Percentiles rank a stretch among this genome's conserved stretches.
phyloP scores from a whole-genome alignment of 35 echinoderm and acorn worm species.

The Stichopus chloronotus region DNA sequence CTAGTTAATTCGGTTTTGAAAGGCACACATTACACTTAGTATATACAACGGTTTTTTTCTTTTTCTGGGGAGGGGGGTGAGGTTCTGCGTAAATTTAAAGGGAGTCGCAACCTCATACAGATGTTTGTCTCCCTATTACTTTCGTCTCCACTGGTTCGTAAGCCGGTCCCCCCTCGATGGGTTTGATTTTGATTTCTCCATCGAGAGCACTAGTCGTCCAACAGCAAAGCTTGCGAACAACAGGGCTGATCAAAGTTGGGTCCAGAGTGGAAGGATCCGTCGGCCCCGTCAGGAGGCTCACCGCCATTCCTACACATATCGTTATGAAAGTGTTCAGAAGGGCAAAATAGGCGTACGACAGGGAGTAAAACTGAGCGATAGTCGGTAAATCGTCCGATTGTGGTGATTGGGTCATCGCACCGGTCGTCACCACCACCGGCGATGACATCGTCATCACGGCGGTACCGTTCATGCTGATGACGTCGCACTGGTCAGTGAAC shows the following conservation, averaged over 20 bases:
- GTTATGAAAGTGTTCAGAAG: slow-evolving; percentile 3
- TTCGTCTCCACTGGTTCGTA: not conserved
- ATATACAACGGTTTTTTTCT: no score
- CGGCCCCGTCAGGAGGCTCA: slow-evolving; percentile 19
- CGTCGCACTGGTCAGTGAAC: slow-evolving; percentile 35
- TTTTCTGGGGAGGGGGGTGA: no score
- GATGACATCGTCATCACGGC: slow-evolving; percentile 1
- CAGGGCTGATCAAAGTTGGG: not conserved
- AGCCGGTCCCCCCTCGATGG: not conserved
- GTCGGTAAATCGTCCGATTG: not conserved
- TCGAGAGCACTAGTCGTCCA: not conserved
- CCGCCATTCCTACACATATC: not conserved
- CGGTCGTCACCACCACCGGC: not conserved
- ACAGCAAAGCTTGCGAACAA: not conserved
- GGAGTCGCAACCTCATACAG: no score
- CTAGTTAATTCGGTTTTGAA: no score
- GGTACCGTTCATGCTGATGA: not conserved
- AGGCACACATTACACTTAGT: no score
- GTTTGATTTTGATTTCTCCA: not conserved
- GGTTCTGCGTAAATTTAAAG: no score
- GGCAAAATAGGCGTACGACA: slow-evolving; percentile 28
- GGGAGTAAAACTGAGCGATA: slow-evolving; percentile 21
- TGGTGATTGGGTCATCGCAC: not conserved
- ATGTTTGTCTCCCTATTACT: not conserved
- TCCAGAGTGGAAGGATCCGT: not conserved